phyloP scores from a whole-genome alignment of 2,888 invertebrate genomes.

The Eupithecia centaureata region DNA sequence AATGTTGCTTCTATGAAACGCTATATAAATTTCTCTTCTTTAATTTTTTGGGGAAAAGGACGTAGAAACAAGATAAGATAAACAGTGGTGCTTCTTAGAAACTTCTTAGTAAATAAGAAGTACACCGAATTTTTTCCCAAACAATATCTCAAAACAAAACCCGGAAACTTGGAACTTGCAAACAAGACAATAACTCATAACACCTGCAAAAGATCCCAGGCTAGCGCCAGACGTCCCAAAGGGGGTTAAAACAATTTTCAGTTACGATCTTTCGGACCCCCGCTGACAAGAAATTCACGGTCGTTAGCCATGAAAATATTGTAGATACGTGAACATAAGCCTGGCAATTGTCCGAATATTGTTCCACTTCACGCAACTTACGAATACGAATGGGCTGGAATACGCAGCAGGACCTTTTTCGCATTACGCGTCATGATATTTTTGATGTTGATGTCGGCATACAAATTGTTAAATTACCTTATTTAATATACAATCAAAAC shows the following conservation, averaged over 20 bases:
- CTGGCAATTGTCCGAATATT: conserved; percentile 40
- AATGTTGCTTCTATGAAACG: neutral
- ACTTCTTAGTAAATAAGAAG: neutral
- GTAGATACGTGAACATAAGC: conserved; percentile 64
- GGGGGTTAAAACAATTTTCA: conserved; percentile 76
- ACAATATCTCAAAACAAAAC: conserved; percentile 69
- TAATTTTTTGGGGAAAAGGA: neutral
- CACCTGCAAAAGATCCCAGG: conserved; percentile 72
- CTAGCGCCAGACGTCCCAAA: conserved; percentile 56
- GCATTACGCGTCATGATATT: neutral
- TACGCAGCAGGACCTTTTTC: conserved; percentile 6
- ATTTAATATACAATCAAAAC: neutral
- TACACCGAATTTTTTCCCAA: conserved; percentile 4
- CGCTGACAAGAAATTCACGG: conserved; percentile 61
- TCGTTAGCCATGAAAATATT: conserved; percentile 73
- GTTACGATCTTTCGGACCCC: conserved; percentile 61
- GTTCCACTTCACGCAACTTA: conserved; percentile 30
- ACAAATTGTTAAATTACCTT: conserved; percentile 3
- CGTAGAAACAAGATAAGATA: neutral
- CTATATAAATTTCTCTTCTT: no score
- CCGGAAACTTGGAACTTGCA: conserved; percentile 7
- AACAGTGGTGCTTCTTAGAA: neutral
- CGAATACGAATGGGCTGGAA: conserved; percentile 34
- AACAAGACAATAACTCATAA: conserved; percentile 67
- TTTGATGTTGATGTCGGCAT: neutral